A percentile compares a stretch with the other conserved stretches of the same genome.
Conservation (phyloP, 2,113 vertebrate genomes). For the Loxodonta africana region DNA sequence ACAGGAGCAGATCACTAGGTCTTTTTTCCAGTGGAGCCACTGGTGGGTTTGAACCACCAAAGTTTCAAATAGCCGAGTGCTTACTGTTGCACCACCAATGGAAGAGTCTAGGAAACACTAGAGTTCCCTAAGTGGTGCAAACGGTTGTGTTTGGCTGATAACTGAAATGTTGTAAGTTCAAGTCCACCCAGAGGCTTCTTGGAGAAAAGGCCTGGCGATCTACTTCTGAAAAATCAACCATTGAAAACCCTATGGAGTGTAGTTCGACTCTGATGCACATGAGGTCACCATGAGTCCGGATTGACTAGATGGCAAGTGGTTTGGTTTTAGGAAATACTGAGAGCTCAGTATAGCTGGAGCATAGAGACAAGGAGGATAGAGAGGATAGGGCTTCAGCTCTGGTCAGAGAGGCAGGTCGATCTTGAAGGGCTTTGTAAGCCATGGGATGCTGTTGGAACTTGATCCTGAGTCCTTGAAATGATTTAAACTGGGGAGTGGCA, state of each 20-base stretch:
- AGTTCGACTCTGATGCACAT: not conserved
- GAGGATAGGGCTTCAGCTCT: not conserved
- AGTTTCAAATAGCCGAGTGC: no score
- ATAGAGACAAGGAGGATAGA: not conserved
- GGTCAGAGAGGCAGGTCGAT: not conserved
- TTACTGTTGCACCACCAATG: not conserved
- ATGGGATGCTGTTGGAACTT: constrained; percentile 60
- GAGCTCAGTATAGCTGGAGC: not conserved
- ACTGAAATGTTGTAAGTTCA: no score
- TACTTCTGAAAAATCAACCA: not conserved
- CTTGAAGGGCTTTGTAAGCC: not conserved
- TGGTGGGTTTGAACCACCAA: no score
- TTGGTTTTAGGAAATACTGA: not conserved
- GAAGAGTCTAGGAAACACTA: not conserved
- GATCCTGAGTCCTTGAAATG: constrained; percentile 65
- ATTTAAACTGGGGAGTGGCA: not conserved
- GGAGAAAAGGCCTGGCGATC: not conserved
- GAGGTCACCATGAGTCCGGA: not conserved
- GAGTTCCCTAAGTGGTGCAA: not conserved
- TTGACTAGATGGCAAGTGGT: not conserved
- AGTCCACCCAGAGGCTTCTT: no score
- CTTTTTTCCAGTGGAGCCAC: not conserved
- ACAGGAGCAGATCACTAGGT: not conserved
- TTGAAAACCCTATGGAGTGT: not conserved
- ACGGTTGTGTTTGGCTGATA: no score